Evolutionary conservation across 2,888 invertebrate species (phyloP).

Genomic region (Polydrusus tereticollis): DNA sequence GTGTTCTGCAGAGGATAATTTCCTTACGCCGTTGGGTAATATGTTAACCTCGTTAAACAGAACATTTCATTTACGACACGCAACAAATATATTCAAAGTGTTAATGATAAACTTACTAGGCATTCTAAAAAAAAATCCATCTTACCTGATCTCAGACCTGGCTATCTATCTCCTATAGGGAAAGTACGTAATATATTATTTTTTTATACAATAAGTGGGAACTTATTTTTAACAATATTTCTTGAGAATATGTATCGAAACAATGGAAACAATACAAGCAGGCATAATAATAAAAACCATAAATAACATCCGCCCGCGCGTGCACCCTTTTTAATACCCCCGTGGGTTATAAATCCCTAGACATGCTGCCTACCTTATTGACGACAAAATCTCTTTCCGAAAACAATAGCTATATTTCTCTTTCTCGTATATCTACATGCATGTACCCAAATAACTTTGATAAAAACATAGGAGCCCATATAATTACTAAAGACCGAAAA

Average conservation of each 20-base stretch:
- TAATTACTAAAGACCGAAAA: conserved; percentile 27
- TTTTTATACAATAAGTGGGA: too few relatives aligned
- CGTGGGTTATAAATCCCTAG: background rate
- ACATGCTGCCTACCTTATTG: conserved; percentile 7
- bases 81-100: too few relatives aligned
- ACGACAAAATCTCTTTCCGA: conserved; percentile 20
- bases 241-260: too few relatives aligned
- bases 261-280: too few relatives aligned
- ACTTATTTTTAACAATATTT: too few relatives aligned
- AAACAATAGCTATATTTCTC: conserved; percentile 24
- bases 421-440: too few relatives aligned
- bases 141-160: too few relatives aligned
- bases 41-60: background rate
- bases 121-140: too few relatives aligned
- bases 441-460: conserved; percentile 29
- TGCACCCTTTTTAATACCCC: conserved; percentile 5
- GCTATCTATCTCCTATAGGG: too few relatives aligned
- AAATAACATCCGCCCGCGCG: background rate
- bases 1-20: conserved; percentile 21
- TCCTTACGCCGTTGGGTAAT: background rate
- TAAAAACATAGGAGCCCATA: conserved; percentile 26
- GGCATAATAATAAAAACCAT: background rate
- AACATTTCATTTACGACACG: background rate
- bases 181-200: too few relatives aligned
- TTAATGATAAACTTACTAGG: too few relatives aligned